Percentiles rank a stretch among this genome's conserved stretches.
These are phyloP conservation scores for Pteruthius melanotis DNA, from an alignment of 2,113 vertebrate species.

Conservation along the genomic window DNA sequence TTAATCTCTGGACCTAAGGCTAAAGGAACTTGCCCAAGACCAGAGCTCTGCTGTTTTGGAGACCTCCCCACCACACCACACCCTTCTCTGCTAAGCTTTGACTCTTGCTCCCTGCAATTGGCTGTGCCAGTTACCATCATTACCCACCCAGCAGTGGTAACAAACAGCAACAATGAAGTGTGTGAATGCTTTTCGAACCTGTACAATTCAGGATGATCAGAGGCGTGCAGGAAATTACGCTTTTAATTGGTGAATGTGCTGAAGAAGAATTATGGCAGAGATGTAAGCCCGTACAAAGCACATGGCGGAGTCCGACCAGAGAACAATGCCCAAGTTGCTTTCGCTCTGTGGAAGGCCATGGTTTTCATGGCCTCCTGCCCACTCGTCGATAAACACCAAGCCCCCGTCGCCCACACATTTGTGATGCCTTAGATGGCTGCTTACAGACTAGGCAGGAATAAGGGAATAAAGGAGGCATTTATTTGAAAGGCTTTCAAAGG, in stretches of 20 bases:
- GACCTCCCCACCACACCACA: too few species aligned
- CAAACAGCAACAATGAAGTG: fast-evolving
- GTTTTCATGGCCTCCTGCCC: neutral
- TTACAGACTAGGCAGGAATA: too few species aligned
- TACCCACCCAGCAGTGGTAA: neutral
- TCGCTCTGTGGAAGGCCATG: fast-evolving
- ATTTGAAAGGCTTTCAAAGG: too few species aligned
- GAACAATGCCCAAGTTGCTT: neutral
- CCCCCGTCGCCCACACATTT: fast-evolving
- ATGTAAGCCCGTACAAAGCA: fast-evolving
- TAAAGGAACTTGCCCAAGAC: neutral
- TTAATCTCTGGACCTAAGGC: neutral
- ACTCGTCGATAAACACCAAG: neutral
- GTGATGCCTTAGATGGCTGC: too few species aligned
- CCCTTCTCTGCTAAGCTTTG: neutral
- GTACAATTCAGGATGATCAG: neutral
- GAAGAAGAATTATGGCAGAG: neutral
- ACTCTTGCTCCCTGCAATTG: neutral
- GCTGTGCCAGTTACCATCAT: too few species aligned
- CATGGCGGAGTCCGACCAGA: fast-evolving
- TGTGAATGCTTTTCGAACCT: fast-evolving
- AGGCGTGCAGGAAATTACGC: neutral
- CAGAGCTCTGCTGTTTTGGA: neutral
- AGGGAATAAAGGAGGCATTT: too few species aligned
- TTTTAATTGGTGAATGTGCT: neutral